These are phyloP conservation scores for Apoderus coryli DNA, from an alignment of 2,888 invertebrate genomes.

Conservation along the genomic window DNA sequence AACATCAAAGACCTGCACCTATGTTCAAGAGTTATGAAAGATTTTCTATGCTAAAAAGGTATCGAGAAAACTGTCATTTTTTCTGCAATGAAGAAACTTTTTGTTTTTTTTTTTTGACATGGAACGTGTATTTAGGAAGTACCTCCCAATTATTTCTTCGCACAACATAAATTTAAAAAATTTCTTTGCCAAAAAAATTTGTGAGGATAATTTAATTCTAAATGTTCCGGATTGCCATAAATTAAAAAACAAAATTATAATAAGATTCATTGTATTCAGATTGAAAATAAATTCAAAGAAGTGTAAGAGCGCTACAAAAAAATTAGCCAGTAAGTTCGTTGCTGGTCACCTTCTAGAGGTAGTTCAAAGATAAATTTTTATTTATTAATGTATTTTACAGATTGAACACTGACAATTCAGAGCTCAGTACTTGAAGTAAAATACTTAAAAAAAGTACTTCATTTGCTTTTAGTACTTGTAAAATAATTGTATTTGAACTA, in stretches of 20 bases:
- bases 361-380: too few relatives aligned
- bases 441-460: too few relatives aligned
- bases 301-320: conserved; percentile 3
- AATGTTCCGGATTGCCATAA: conserved; percentile 11
- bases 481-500: too few relatives aligned
- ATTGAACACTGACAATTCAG: too few relatives aligned
- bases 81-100: conserved; percentile 9
- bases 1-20: conserved; percentile 12
- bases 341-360: conserved; percentile 8
- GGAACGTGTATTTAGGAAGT: conserved; percentile 12
- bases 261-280: conserved; percentile 9
- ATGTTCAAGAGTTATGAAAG: conserved; percentile 10
- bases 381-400: too few relatives aligned
- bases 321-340: conserved; percentile 7
- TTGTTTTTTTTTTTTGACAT: conserved; percentile 8
- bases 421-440: too few relatives aligned
- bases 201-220: not conserved
- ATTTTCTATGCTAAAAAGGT: conserved; percentile 7
- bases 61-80: conserved; percentile 9
- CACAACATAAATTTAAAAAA: conserved; percentile 11
- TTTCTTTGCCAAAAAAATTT: conserved; percentile 10
- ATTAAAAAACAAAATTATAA: conserved; percentile 11
- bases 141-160: conserved; percentile 3
- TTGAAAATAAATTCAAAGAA: conserved; percentile 12
- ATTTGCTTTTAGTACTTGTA: too few relatives aligned